Base-by-base conservation (phyloP, 2,888 invertebrate species). In the Nomada ruficornis region DNA sequence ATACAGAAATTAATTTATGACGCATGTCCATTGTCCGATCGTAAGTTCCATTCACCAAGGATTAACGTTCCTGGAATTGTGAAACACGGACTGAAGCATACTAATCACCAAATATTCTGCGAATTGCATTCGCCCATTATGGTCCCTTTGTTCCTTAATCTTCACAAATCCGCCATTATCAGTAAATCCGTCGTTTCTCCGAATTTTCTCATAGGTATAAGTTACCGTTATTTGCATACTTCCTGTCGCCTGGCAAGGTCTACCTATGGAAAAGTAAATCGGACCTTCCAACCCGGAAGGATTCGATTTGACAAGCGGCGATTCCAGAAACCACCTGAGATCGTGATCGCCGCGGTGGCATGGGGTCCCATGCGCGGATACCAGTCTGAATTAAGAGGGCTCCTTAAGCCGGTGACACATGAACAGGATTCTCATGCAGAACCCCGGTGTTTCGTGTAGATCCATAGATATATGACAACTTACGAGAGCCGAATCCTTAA, bases 191-290 rank as follows among this genome's bases (percentile, higher is more conserved):
- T 47, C 57, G 50, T 63, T 75, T 36, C n/a, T 26, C 23, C 64
- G 79, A 84, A 90, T 89, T 90, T 92, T 92, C 90, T 89, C 90
- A 91, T 88, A 88, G 89, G 90, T 91, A 85, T 91, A 89, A 20
- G 85, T 91, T 92, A 90, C 89, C 73, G 60, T 64, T 91, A 90
- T 92, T 91, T 90, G 90, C 90, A 91, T 91, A 92, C 89, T 86
- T 86, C 63, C 71, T 67, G 83, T 42, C 64, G 69, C 20, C 29
- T 60, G 59, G 72, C 13, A 63, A 72, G 52, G 64, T 75, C 70
- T 52, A 79, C 63, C 79, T 47, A 80, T 20, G 77, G 83, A 81
- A 88, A 85, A 88, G 77, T 82, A 84, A 89, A 88, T 84, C 62
- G 73, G 44, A 50, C 72, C 36, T 55, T 20, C 74, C 65, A 23